Evolutionary conservation across 1,140 invertebrate genomes (phyloP), one percentile per base, ranked within the genome.

Genomic region (Schlechtendalia chinensis): DNA sequence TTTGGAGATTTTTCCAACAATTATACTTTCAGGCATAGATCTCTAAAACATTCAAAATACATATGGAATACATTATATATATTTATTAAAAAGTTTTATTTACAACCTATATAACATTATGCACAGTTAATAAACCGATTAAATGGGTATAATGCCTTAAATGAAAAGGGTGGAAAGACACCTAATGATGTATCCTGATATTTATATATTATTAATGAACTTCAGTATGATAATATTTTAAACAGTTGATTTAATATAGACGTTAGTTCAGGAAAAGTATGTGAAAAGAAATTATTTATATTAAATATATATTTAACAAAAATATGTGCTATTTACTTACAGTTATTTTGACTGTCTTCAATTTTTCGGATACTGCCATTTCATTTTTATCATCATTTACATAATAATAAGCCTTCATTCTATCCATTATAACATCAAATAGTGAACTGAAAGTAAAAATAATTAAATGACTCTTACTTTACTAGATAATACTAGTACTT

Each of bases 1-100:
- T 29, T 88, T 87, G 32, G 91, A 91, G 81, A 94, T 85, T 85
- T 84, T 82, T 6, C 69, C 32, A 56, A 93, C 88, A 69, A 93
- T 89, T 85, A 91, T 82, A 80, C 83, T 84, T 47, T 84, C 83
- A 58, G 17, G 81, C 1, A 69, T 58, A 39, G 61, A 72, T 58
- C 58, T 83, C 83, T 83, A 71, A 24, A 50, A 2, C 2, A 74
- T 27, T 29, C 29, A 32, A 29, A 27, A 63, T 17, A 32, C 27
- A 17, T 8, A 63, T 17, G 32, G 5, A 32, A 29, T 17, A 6
- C 17, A 63, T 63, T 32, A 39, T 4, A 4, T 39, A 3, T 39
- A 39, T 39, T 39, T 39, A 39, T 39, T 39, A 39, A 39, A 39
- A 39, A 39, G 3, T 3, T 39, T 3, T 39, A 39, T 39, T 39